Base-by-base conservation (phyloP, 2,888 invertebrate species). In the Formica aserva region DNA sequence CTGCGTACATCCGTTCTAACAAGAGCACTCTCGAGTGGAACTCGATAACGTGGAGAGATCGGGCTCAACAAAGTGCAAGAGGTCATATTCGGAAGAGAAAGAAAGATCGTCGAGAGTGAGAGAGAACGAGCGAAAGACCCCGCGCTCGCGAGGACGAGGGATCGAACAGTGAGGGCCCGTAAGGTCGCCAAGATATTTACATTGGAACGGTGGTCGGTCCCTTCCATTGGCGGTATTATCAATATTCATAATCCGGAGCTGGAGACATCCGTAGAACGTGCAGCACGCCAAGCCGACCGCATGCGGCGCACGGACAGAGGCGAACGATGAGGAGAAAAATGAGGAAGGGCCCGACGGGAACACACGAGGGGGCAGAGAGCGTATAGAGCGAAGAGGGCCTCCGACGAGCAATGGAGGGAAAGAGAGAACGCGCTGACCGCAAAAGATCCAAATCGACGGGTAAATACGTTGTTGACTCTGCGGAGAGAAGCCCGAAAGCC, bases 401-500 rank as follows among this genome's bases (percentile, higher is more conserved):
- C 66, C 45, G 41, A n/a, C 48, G 48, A 75, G 45, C 18, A 52
- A 57, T 60, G 48, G 45, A 48, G 15, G 32, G 13, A 8, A 74
- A 60, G 81, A 71, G 87, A 86, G 87, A 74, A 38, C 29, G 71
- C 86, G 82, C 83, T 84, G 92, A 93, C 93, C 92, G 93, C 92
- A 93, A 93, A 93, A 93, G 92, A 91, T 92, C 92, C 91, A 93
- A 93, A 93, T 93, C 93, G 92, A 93, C 92, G 92, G 88, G 93
- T 93, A 92, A 93, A 93, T 93, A 93, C 93, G 93, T 93, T 93
- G 93, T 93, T 93, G 93, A 93, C 92, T 93, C 90, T 92, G 91
- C 87, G 88, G 87, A 88, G 88, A 91, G 91, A 91, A 91, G 92
- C 89, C 92, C 91, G 89, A 93, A 92, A 92, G 92, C 93, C 92